Base-by-base conservation (phyloP, 1,140 invertebrate genomes). In the Lanistes nyassanus region DNA sequence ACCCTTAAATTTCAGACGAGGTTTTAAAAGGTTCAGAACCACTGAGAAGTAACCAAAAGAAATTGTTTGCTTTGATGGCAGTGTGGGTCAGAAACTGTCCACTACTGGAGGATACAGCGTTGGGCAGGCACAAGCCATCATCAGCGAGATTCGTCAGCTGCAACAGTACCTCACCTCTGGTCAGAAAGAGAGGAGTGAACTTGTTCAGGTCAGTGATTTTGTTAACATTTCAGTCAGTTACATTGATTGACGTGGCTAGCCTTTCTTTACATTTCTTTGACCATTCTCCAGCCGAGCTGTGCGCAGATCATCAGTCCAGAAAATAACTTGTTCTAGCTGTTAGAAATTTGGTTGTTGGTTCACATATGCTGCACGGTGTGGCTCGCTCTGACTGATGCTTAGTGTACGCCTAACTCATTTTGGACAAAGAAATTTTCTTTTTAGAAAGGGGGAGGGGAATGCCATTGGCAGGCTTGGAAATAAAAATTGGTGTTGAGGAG, bases 71-170 rank as follows among this genome's bases (percentile, higher is more conserved):
- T 79, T 26, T 67, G 62, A 82, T 91, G 92, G 62, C 89, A 96
- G 95, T 85, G 96, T 98, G 70, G 95, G 97, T 88, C 94, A 97
- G 90, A 97, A 97, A 91, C 90, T 98, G 79, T 92, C 94, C 23
- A 93, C 94, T 80, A 92, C 93, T 65, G 94, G 94, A 68, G 95
- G 94, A 85, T 98, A 98, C 88, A 98, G 95, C 86, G 94, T 97
- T 75, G 93, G 93, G 29, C 96, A 98, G 90, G 97, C 97, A 0
- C 95, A 97, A 89, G 96, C 95, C 3, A 98, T 99, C 65, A 94
- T 97, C 91, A 93, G 94, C 26, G 96, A 98, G 88, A 92, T 99
- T 68, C 92, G 94, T 72, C 96, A 97, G 86, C 97, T 98, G 60
- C 96, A 98, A 89, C 94, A 95, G 83, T 97, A 95, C 0, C 89